phyloP scores from a whole-genome alignment of 2,888 invertebrate genomes.

The Limnephilus lunatus region DNA sequence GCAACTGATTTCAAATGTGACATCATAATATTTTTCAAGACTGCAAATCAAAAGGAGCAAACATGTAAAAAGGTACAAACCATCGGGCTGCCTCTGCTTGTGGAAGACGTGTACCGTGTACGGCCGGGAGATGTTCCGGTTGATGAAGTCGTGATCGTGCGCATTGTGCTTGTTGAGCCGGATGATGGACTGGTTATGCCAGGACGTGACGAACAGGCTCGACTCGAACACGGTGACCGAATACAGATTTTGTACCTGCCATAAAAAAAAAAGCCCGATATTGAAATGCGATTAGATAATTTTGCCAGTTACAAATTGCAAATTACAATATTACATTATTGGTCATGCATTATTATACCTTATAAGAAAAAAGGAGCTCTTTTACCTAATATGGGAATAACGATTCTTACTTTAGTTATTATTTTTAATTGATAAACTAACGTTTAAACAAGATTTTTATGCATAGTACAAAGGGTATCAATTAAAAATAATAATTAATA shows the following conservation, averaged over 20 bases:
- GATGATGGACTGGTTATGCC: slow-evolving; percentile 82
- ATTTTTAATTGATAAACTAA: no score
- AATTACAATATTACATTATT: no score
- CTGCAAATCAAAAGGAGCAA: neutral
- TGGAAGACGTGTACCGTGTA: slow-evolving; percentile 85
- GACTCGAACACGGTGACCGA: slow-evolving; percentile 86
- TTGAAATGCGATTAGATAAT: neutral
- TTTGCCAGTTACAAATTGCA: neutral
- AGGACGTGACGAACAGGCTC: slow-evolving; percentile 84
- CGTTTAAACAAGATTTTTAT: no score
- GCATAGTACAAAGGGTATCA: no score
- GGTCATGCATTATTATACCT: no score
- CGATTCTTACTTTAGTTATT: no score
- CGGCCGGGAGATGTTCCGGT: slow-evolving; percentile 78
- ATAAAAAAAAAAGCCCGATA: neutral
- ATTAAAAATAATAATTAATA: no score
- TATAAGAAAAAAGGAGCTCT: no score
- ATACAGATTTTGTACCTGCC: slow-evolving; percentile 81
- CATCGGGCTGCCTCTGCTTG: slow-evolving; percentile 86
- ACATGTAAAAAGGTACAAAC: slow-evolving; percentile 69
- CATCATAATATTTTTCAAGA: neutral
- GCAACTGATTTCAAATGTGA: no score
- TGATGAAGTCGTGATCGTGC: slow-evolving; percentile 73
- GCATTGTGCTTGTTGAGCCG: slow-evolving; percentile 79
- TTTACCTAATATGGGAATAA: no score